These are phyloP conservation scores for Hypocryptadius cinnamomeus DNA, from an alignment of 2,113 vertebrate genomes.

Conservation along the genomic window DNA sequence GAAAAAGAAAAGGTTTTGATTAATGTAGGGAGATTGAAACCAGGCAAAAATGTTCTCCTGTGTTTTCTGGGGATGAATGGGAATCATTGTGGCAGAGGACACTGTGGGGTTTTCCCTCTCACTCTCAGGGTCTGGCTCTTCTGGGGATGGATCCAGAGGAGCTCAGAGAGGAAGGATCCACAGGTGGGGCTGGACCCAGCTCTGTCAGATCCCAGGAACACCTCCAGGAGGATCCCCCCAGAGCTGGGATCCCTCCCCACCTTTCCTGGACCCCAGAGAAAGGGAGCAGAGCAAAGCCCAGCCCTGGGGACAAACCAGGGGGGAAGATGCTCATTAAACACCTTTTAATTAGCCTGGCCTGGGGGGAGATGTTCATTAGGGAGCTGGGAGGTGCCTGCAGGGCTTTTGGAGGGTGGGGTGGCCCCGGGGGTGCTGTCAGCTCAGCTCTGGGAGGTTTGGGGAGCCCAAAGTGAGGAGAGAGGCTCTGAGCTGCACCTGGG, in stretches of 20 bases:
- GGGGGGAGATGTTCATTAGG: background rate
- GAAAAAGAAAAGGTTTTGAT: background rate
- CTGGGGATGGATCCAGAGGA: background rate
- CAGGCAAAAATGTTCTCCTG: conserved; percentile 1
- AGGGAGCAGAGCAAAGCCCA: background rate
- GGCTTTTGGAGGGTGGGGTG: background rate
- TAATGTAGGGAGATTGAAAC: conserved; percentile 34
- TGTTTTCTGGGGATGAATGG: conserved; percentile 42
- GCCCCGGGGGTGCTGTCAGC: background rate
- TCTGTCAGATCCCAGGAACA: background rate
- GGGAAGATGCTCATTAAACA: background rate
- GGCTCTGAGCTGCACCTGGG: background rate
- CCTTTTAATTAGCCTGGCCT: background rate
- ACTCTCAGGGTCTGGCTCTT: background rate
- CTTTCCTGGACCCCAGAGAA: background rate
- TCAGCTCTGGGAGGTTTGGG: background rate
- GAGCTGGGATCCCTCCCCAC: background rate
- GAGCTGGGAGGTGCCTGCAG: background rate
- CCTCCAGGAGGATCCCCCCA: background rate
- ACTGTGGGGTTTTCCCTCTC: background rate
- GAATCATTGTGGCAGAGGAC: conserved; percentile 16
- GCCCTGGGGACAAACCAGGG: background rate
- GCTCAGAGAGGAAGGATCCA: background rate
- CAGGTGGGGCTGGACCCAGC: background rate
- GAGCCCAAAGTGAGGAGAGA: background rate